Percentiles rank a stretch among this genome's conserved stretches.
phyloP scores from a whole-genome alignment of 2,113 vertebrate species.

The Riparia riparia region DNA sequence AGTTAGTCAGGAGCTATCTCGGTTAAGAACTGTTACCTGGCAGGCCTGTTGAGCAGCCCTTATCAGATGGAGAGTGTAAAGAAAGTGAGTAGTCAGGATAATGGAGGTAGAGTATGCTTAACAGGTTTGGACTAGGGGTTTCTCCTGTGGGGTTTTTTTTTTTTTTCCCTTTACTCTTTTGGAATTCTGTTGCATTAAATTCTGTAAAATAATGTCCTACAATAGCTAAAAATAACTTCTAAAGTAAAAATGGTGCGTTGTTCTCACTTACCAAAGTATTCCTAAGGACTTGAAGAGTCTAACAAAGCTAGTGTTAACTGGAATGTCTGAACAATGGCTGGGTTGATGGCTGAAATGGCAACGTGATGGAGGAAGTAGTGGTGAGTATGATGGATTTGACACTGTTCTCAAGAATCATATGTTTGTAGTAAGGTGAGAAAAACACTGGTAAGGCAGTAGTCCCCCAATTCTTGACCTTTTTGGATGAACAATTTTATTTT shows the following conservation, averaged over 20 bases:
- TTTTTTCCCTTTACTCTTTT: background rate
- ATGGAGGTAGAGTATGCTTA: background rate
- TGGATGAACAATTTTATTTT: background rate
- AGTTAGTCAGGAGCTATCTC: background rate
- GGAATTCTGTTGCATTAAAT: background rate
- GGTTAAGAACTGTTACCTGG: background rate
- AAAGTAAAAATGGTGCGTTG: background rate
- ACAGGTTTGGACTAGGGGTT: background rate
- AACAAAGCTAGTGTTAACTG: background rate
- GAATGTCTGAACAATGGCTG: background rate
- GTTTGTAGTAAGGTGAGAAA: background rate
- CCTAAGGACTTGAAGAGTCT: background rate
- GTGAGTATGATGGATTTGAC: background rate
- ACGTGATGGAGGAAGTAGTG: background rate
- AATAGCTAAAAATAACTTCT: background rate
- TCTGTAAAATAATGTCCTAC: background rate
- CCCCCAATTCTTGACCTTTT: background rate
- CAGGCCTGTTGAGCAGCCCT: background rate
- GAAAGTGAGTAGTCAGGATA: background rate
- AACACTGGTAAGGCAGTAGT: fast-evolving
- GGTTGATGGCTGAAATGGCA: background rate
- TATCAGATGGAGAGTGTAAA: constrained; percentile 48
- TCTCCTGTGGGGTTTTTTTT: fast-evolving
- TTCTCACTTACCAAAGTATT: background rate
- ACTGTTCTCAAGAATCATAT: background rate